phyloP scores from a whole-genome alignment of 2,113 vertebrate species.

The Dolichallabes microphthalmus region DNA sequence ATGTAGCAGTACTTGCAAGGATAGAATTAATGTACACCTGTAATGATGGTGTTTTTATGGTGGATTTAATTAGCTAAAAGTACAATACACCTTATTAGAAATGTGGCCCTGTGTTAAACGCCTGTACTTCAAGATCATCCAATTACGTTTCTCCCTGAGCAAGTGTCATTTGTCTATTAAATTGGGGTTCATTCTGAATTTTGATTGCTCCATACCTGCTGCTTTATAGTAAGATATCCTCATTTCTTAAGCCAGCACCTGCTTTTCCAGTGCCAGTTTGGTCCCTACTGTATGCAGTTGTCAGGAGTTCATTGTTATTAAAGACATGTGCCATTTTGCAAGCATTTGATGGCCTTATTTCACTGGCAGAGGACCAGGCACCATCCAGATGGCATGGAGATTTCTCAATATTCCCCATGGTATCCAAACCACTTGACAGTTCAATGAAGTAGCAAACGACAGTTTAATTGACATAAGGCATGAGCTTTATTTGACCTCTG shows the following conservation, averaged over 20 bases:
- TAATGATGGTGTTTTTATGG: conserved; percentile 37
- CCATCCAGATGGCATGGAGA: conserved; percentile 64
- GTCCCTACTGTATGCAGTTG: conserved; percentile 58
- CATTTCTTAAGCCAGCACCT: conserved; percentile 56
- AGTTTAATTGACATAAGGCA: conserved; percentile 17
- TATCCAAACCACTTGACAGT: conserved; percentile 58
- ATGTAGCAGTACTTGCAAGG: conserved; percentile 60
- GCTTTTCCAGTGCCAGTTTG: conserved; percentile 56
- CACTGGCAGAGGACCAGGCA: conserved; percentile 60
- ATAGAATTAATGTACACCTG: conserved; percentile 24
- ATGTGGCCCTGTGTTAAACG: conserved; percentile 46
- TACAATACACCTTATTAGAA: conserved; percentile 35
- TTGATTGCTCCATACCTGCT: conserved; percentile 58
- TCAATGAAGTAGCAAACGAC: conserved; percentile 55
- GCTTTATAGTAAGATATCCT: conserved; percentile 50
- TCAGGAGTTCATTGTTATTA: conserved; percentile 63
- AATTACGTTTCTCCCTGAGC: conserved; percentile 47
- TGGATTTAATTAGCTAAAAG: conserved; percentile 31
- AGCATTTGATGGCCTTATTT: conserved; percentile 51
- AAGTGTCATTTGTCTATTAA: conserved; percentile 52
- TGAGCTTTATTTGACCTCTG: conserved; percentile 8
- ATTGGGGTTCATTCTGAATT: conserved; percentile 38
- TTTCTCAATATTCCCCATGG: conserved; percentile 59
- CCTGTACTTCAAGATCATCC: conserved; percentile 45
- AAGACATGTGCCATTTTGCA: conserved; percentile 56